phyloP scores from a whole-genome alignment of 2,888 invertebrate species.

The Hydropsyche betteni region DNA sequence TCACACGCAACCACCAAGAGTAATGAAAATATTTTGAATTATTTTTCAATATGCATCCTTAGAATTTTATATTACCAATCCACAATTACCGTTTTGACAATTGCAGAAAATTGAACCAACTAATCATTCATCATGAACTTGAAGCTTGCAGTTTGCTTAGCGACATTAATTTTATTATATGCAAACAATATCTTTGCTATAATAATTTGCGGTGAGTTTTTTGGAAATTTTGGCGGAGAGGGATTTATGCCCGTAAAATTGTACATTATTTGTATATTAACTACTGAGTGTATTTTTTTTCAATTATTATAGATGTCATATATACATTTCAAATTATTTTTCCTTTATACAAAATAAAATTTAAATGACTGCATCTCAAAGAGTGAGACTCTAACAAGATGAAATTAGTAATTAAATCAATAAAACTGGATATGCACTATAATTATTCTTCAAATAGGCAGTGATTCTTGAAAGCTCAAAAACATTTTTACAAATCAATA shows the following conservation, averaged over 20 bases:
- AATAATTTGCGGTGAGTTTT: conserved; percentile 63
- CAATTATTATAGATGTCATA: conserved; percentile 13
- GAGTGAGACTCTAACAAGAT: too few species aligned
- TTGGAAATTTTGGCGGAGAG: conserved; percentile 67
- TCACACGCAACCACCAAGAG: too few species aligned
- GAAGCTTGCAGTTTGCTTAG: conserved; percentile 52
- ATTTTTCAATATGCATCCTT: too few species aligned
- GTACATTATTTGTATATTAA: conserved; percentile 42
- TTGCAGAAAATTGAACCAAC: too few species aligned
- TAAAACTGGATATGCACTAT: too few species aligned
- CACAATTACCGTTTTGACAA: too few species aligned
- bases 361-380: too few species aligned
- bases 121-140: conserved; percentile 8
- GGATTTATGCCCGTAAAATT: conserved; percentile 57
- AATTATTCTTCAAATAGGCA: too few species aligned
- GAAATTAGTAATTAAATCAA: too few species aligned
- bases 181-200: conserved; percentile 51
- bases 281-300: conserved; percentile 18
- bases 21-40: neutral
- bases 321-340: neutral
- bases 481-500: too few species aligned
- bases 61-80: too few species aligned
- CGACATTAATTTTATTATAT: conserved; percentile 51
- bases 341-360: neutral
- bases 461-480: too few species aligned